Percentiles rank a stretch among this genome's conserved stretches.
Evolutionary conservation across 1,140 invertebrate species (phyloP).

Genomic region (Archivesica marissinica): DNA sequence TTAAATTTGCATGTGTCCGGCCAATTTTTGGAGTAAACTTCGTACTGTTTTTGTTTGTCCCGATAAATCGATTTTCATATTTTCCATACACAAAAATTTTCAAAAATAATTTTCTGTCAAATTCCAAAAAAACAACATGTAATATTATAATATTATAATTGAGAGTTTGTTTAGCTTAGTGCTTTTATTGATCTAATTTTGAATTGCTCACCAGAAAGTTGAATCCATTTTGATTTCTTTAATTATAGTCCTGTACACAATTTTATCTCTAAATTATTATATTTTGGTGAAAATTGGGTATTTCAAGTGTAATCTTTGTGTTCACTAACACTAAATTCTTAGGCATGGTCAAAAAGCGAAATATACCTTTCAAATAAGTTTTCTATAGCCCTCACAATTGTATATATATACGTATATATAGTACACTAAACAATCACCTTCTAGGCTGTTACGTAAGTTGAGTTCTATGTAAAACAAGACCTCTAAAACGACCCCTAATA

Average conservation of each 20-base stretch:
- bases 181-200: no score
- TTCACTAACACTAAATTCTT: not conserved
- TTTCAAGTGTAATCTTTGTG: slow-evolving; percentile 6
- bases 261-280: no score
- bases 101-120: not conserved
- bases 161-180: no score
- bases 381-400: no score
- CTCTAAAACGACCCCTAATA: slow-evolving; percentile 8
- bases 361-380: no score
- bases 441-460: not conserved
- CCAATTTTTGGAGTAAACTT: not conserved
- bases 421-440: no score
- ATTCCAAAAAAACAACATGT: not conserved
- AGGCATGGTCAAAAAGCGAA: slow-evolving; percentile 1
- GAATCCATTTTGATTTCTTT: no score
- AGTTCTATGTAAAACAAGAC: not conserved
- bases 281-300: no score
- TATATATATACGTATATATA: no score
- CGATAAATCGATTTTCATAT: not conserved
- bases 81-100: no score
- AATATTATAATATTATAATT: not conserved
- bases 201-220: no score
- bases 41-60: slow-evolving; percentile 13
- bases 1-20: slow-evolving; percentile 22
- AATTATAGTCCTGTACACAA: no score